phyloP scores from a whole-genome alignment of 2,888 invertebrate species.

The Caenorhabditis sinica region DNA sequence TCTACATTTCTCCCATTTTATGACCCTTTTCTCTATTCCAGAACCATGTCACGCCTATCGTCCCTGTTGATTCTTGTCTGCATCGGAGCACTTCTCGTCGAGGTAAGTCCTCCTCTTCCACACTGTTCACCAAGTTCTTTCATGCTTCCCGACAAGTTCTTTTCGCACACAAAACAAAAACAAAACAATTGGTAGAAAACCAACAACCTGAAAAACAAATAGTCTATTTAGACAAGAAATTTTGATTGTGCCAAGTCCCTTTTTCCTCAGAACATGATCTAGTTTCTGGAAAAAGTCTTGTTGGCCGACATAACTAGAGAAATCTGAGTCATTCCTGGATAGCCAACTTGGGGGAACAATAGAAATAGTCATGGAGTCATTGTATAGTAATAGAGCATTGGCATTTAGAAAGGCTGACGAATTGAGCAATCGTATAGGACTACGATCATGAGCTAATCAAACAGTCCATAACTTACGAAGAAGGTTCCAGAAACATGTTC shows the following conservation, averaged over 20 bases:
- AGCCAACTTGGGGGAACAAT: neutral
- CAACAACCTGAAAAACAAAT: conserved; percentile 24
- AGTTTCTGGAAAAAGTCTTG: conserved; percentile 1
- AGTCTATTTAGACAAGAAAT: neutral
- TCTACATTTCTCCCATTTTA: too few species aligned
- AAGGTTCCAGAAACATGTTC: neutral
- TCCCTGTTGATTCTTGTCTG: conserved; percentile 42
- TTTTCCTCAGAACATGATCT: conserved; percentile 8
- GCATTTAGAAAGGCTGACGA: neutral
- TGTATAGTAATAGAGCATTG: neutral
- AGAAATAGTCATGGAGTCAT: neutral
- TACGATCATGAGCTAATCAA: neutral
- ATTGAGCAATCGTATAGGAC: too few species aligned
- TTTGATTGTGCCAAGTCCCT: conserved; percentile 6
- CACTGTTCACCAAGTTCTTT: conserved; percentile 1
- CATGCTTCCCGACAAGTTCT: neutral
- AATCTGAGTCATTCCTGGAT: neutral
- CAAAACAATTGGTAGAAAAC: conserved; percentile 23
- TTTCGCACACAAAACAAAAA: neutral
- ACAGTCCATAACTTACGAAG: neutral
- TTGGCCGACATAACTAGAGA: conserved; percentile 5
- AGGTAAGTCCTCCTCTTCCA: conserved; percentile 37
- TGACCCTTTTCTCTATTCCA: conserved; percentile 13
- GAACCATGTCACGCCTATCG: conserved; percentile 56
- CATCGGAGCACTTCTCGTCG: conserved; percentile 51